Evolutionary conservation across 2,113 vertebrate genomes (phyloP).

Genomic region (Myrmecophaga tridactyla): DNA sequence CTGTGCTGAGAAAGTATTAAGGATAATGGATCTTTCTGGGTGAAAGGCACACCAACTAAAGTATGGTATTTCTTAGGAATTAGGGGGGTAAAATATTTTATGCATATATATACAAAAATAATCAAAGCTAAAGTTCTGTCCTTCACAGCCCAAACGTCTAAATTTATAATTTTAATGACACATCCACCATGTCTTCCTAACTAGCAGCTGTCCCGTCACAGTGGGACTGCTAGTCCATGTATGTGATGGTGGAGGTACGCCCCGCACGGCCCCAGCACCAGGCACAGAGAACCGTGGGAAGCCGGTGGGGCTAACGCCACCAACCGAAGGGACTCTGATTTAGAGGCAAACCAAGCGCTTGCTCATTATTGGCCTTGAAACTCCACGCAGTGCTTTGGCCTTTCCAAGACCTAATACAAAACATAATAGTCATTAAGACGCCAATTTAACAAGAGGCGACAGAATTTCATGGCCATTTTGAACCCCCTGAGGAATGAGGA

Average conservation of each 20-base stretch:
- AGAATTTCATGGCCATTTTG: neutral
- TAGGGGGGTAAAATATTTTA: neutral
- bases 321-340: neutral
- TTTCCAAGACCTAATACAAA: neutral
- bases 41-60: neutral
- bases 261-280: neutral
- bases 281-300: neutral
- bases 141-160: neutral
- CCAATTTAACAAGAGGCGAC: neutral
- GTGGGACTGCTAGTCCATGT: neutral
- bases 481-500: too few species aligned
- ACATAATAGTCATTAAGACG: neutral
- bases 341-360: neutral
- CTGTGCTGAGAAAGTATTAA: neutral
- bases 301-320: neutral
- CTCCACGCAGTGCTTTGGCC: neutral
- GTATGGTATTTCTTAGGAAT: neutral
- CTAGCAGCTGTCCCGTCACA: neutral
- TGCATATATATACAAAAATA: neutral
- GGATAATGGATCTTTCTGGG: neutral
- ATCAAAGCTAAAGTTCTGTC: neutral
- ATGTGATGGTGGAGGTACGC: neutral
- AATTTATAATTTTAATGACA: fast-evolving
- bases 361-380: neutral
- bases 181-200: neutral